Conservation (phyloP, 2,888 invertebrate species). For the Vanessa cardui region DNA sequence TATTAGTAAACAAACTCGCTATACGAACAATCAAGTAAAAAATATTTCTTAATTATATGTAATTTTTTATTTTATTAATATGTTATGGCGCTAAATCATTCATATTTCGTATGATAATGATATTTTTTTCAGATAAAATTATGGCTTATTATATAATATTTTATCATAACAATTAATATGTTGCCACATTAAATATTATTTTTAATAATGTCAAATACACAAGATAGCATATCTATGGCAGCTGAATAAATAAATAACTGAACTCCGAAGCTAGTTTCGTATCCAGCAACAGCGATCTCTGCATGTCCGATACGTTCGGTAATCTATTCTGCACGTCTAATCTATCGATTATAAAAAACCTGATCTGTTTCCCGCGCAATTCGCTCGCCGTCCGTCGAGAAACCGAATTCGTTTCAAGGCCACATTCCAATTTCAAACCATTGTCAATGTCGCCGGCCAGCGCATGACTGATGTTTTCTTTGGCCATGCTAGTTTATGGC, state of each 20-base stretch:
- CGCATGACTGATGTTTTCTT: constrained; percentile 66
- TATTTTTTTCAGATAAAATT: no score
- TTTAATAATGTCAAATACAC: neutral
- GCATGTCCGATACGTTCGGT: constrained; percentile 29
- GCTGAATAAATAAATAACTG: constrained; percentile 29
- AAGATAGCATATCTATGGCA: neutral
- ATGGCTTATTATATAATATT: no score
- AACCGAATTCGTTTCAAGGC: constrained; percentile 77
- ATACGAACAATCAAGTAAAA: no score
- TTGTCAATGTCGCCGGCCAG: constrained; percentile 75
- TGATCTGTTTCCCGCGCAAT: constrained; percentile 65
- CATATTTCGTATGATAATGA: no score
- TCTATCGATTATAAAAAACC: constrained; percentile 57
- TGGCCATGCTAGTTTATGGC: constrained; percentile 45
- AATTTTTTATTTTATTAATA: no score
- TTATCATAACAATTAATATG: no score
- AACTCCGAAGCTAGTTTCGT: constrained; percentile 12
- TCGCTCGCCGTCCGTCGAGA: constrained; percentile 57
- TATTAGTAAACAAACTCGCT: no score
- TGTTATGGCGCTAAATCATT: no score
- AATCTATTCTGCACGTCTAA: constrained; percentile 55
- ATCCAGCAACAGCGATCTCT: constrained; percentile 24
- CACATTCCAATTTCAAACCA: constrained; percentile 78
- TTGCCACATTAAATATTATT: no score
- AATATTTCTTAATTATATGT: no score